These are phyloP conservation scores for Carassius gibelio DNA, from an alignment of 2,113 vertebrate genomes.

Conservation along the genomic window DNA sequence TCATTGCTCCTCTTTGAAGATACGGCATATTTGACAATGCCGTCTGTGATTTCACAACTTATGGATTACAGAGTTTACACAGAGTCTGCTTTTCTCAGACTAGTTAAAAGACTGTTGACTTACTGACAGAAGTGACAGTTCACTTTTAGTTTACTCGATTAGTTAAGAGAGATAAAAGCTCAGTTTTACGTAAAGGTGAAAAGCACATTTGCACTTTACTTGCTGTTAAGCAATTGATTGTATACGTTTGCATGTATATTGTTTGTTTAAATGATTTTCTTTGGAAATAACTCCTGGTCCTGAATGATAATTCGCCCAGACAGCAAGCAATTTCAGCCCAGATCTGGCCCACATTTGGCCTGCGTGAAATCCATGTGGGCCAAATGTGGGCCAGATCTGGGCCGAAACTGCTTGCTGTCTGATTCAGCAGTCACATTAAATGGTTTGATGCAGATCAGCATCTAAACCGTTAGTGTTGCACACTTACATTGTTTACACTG, in stretches of 20 bases:
- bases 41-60: constrained; percentile 45
- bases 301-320: background rate
- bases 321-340: too few species aligned
- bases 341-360: too few species aligned
- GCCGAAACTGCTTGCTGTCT: too few species aligned
- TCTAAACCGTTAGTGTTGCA: background rate
- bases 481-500: background rate
- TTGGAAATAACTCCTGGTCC: background rate
- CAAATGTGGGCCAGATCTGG: too few species aligned
- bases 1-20: constrained; percentile 46
- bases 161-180: background rate
- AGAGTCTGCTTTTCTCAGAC: constrained; percentile 15
- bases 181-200: background rate
- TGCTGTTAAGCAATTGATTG: too few species aligned
- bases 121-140: background rate
- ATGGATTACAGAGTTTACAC: constrained; percentile 25
- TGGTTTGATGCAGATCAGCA: background rate
- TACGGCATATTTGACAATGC: constrained; percentile 33
- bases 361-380: too few species aligned
- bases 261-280: background rate
- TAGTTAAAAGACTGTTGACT: constrained; percentile 2
- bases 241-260: background rate
- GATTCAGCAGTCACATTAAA: background rate
- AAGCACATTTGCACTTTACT: background rate
- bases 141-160: background rate